A percentile compares a stretch with the other conserved stretches of the same genome.
phyloP scores from a whole-genome alignment of 2,113 vertebrate genomes.

The Tragelaphus strepsiceros region DNA sequence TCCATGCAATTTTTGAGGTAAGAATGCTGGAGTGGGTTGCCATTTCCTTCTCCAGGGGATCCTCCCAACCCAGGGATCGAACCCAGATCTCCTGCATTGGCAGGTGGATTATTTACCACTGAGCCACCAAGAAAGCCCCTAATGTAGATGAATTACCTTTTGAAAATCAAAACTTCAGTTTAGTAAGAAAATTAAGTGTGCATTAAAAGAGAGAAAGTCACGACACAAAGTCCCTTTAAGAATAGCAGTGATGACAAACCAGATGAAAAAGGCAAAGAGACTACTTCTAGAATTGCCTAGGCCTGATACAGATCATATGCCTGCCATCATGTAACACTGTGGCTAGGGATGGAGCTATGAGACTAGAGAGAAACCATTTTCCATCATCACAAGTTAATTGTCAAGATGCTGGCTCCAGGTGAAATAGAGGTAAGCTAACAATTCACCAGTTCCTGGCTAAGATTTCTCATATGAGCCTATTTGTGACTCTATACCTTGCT shows the following conservation, averaged over 20 bases:
- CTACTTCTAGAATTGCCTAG: neutral
- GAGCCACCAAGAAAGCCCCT: neutral
- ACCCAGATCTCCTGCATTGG: neutral
- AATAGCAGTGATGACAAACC: neutral
- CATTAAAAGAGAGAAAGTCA: conserved; percentile 12
- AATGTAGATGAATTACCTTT: neutral
- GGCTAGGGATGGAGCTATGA: neutral
- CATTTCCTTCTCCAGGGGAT: neutral
- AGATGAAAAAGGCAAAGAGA: neutral
- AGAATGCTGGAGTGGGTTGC: neutral
- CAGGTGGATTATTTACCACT: neutral
- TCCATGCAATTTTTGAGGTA: neutral
- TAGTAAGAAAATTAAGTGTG: neutral
- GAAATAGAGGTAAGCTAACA: neutral
- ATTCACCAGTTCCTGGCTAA: neutral
- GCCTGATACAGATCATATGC: neutral
- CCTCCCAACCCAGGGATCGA: neutral
- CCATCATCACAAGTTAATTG: conserved; percentile 11
- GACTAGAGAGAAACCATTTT: neutral
- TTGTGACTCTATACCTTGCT: conserved; percentile 1
- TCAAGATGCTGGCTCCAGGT: neutral
- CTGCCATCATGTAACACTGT: neutral
- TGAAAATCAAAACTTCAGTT: neutral
- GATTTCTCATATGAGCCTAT: neutral
- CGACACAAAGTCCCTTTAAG: neutral